Conservation (phyloP, 64 coral and sea anemone genomes). For the Porites australiensis region DNA sequence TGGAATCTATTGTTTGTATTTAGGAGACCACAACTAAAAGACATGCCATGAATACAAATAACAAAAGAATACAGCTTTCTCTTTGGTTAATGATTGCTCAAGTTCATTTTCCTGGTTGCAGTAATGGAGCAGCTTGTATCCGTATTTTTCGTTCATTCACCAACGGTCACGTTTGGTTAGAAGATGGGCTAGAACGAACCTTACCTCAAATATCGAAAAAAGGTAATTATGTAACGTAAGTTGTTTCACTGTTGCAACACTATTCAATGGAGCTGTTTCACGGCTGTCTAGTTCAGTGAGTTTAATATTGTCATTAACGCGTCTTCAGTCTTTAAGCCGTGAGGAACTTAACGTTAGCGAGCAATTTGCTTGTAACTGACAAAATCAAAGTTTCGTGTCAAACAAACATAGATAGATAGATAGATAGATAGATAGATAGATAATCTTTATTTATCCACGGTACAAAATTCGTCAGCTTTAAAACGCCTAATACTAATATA, state of each 20-base stretch:
- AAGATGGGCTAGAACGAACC: background rate
- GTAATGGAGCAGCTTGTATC: background rate
- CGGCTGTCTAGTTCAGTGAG: background rate
- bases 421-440: no score
- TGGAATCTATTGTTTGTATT: background rate
- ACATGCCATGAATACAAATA: background rate
- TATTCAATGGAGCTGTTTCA: background rate
- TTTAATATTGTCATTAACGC: background rate
- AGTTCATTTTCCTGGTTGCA: background rate
- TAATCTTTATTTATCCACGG: no score
- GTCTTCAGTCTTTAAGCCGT: background rate
- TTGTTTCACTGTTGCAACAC: background rate
- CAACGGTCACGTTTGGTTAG: background rate
- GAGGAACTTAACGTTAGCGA: no score
- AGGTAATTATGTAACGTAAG: background rate
- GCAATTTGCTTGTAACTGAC: no score
- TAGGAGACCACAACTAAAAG: background rate
- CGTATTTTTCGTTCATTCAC: background rate
- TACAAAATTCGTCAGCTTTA: no score
- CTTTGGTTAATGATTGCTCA: background rate
- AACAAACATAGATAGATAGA: no score
- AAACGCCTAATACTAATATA: no score
- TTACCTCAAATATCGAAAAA: background rate
- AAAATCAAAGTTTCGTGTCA: background rate
- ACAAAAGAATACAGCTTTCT: background rate